Percentiles rank a stretch among this genome's conserved stretches.
Evolutionary conservation across 2,113 vertebrate genomes (phyloP).

Genomic region (Erythrocebus patas): DNA sequence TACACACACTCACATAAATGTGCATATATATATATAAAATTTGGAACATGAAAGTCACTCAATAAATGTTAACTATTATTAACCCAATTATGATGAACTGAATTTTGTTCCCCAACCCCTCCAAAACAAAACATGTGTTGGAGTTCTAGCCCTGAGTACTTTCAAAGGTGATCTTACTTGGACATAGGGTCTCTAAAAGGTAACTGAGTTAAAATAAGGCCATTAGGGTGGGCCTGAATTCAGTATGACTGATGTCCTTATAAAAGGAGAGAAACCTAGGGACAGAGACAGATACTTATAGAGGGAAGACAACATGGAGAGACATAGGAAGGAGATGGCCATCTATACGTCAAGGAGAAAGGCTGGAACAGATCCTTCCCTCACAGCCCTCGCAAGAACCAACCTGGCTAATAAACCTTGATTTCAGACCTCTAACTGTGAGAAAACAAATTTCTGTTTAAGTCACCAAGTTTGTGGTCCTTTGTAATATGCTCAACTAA

Average conservation of each 20-base stretch:
- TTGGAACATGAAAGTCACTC: neutral
- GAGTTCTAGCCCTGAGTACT: neutral
- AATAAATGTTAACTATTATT: neutral
- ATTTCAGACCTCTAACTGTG: neutral
- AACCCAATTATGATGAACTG: neutral
- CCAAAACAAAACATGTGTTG: neutral
- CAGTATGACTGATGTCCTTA: neutral
- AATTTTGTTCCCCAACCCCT: neutral
- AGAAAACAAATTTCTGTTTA: neutral
- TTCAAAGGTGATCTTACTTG: conserved; percentile 5
- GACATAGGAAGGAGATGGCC: neutral
- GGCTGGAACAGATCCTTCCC: neutral
- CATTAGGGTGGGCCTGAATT: neutral
- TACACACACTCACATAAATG: neutral
- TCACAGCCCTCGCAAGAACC: neutral
- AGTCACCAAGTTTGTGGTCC: neutral
- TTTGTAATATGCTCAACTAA: neutral
- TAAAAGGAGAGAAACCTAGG: neutral
- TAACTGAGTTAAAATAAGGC: neutral
- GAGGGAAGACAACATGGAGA: neutral
- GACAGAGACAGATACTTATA: neutral
- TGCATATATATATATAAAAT: neutral
- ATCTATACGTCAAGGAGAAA: neutral
- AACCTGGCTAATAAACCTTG: neutral
- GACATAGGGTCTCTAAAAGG: neutral